phyloP scores from a whole-genome alignment of 2,797 vertebrate genomes.

The Nasua narica region DNA sequence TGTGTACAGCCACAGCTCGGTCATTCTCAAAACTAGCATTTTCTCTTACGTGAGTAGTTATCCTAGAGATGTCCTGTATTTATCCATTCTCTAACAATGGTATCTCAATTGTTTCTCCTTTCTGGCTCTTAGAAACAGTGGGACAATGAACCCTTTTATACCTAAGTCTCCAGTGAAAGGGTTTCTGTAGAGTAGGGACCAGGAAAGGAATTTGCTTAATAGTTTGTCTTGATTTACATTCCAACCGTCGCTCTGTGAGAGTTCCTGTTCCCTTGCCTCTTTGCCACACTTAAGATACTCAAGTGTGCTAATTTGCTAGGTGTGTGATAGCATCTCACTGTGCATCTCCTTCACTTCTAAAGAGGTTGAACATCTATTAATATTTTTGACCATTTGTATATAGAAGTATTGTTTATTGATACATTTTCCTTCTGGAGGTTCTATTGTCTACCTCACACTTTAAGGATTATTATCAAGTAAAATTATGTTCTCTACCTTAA shows the following conservation, averaged over 20 bases:
- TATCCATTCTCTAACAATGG: neutral
- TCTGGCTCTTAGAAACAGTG: neutral
- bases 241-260: neutral
- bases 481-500: slow-evolving; percentile 1
- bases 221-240: neutral
- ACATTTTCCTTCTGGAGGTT: neutral
- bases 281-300: neutral
- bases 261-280: neutral
- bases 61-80: neutral
- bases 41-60: neutral
- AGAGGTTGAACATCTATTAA: neutral
- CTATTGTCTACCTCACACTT: neutral
- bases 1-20: neutral
- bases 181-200: neutral
- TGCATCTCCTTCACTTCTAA: neutral
- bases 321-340: neutral
- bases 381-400: neutral
- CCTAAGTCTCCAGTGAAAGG: neutral
- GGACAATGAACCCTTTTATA: neutral
- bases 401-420: neutral
- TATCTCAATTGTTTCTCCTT: neutral
- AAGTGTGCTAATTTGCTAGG: neutral
- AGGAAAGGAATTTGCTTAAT: neutral
- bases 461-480: neutral
- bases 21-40: slow-evolving; percentile 8